A percentile compares a stretch with the other conserved stretches of the same genome.
Evolutionary conservation across 2,888 invertebrate species (phyloP).

Genomic region (Oligia strigilis): DNA sequence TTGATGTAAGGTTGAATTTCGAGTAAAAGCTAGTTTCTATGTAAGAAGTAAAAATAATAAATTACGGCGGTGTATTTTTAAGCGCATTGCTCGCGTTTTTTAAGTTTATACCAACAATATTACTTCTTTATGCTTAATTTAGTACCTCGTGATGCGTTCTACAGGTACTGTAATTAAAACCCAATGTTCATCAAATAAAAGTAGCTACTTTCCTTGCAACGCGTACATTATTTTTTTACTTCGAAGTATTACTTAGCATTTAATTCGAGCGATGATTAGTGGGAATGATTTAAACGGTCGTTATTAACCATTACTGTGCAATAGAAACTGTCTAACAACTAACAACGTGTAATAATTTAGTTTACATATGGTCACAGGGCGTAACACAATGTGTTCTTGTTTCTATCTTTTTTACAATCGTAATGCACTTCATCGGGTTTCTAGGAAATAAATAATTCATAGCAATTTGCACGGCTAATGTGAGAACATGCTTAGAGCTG

Average conservation of each 20-base stretch:
- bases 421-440: slow-evolving; percentile 77
- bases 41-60: slow-evolving; percentile 21
- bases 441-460: slow-evolving; percentile 82
- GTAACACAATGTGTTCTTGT: slow-evolving; percentile 77
- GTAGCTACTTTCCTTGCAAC: slow-evolving; percentile 54
- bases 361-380: slow-evolving; percentile 74
- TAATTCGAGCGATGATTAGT: slow-evolving; percentile 62
- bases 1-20: background rate
- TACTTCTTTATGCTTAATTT: slow-evolving; percentile 54
- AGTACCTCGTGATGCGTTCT: slow-evolving; percentile 47
- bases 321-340: slow-evolving; percentile 64
- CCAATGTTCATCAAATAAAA: slow-evolving; percentile 54
- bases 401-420: slow-evolving; percentile 72
- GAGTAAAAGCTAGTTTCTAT: background rate
- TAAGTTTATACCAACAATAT: slow-evolving; percentile 47
- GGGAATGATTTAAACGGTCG: slow-evolving; percentile 62
- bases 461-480: slow-evolving; percentile 83
- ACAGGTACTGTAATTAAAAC: slow-evolving; percentile 59
- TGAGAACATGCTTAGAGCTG: slow-evolving; percentile 79
- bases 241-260: slow-evolving; percentile 54
- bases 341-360: slow-evolving; percentile 70
- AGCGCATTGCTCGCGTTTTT: slow-evolving; percentile 26
- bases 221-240: slow-evolving; percentile 48
- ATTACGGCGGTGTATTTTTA: slow-evolving; percentile 20
- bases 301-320: slow-evolving; percentile 67